A percentile compares a stretch with the other conserved stretches of the same genome.
Conservation (phyloP, 2,797 vertebrate species). For the Odontamblyopus lacepedii region DNA sequence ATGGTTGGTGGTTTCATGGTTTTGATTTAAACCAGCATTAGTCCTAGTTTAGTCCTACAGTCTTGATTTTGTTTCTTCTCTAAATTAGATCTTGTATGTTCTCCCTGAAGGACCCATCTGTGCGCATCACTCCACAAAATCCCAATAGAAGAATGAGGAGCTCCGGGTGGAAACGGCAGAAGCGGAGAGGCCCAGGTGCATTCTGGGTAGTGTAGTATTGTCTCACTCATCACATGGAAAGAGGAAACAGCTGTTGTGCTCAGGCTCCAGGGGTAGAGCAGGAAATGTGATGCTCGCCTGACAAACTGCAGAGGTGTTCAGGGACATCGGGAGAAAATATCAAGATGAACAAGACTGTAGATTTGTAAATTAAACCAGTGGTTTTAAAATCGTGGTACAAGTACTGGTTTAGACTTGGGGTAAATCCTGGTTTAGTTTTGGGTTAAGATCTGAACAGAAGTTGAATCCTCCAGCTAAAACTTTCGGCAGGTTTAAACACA, state of each 20-base stretch:
- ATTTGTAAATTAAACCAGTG: no score
- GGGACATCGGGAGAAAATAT: not conserved
- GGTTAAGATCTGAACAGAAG: no score
- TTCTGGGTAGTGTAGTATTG: constrained; percentile 2
- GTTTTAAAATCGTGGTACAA: no score
- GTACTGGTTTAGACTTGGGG: no score
- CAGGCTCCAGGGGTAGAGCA: not conserved
- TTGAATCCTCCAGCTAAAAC: no score
- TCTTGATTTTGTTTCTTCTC: no score
- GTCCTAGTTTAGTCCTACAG: no score
- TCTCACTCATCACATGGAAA: not conserved
- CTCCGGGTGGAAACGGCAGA: not conserved
- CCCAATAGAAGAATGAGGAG: not conserved
- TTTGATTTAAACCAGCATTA: no score
- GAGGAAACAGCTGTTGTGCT: constrained; percentile 5
- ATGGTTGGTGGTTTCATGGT: no score
- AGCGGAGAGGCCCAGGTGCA: not conserved
- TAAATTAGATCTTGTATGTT: no score
- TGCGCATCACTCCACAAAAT: not conserved
- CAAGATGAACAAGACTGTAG: not conserved
- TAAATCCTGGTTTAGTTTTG: no score
- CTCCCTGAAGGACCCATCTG: not conserved
- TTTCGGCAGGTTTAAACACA: no score
- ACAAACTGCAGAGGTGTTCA: not conserved
- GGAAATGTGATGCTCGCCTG: constrained; percentile 1